Percentiles rank a stretch among this genome's conserved stretches.
phyloP scores from a whole-genome alignment of 2,113 vertebrate species.

The Amazona guildingii region DNA sequence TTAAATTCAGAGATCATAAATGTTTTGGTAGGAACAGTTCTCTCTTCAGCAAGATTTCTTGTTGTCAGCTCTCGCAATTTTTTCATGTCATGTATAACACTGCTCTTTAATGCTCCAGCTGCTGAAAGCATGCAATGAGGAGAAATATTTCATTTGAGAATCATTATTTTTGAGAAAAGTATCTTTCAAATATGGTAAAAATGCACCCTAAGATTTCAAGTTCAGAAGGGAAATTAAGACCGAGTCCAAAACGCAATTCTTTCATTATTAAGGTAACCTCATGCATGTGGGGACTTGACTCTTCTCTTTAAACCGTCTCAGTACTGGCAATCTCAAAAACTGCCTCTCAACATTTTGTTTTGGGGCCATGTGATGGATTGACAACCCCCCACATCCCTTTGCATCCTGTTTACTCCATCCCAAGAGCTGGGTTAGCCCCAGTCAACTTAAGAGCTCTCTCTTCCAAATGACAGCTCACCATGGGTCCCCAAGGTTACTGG shows the following conservation, averaged over 20 bases:
- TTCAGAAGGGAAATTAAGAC: neutral
- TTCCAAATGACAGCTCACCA: neutral
- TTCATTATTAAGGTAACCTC: neutral
- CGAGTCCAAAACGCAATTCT: neutral
- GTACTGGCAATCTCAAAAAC: neutral
- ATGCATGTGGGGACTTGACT: neutral
- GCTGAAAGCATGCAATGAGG: neutral
- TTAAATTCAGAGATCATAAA: neutral
- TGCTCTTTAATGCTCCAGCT: neutral
- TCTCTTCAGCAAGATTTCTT: neutral
- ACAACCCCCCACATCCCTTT: neutral
- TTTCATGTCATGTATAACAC: neutral
- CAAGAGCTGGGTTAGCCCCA: neutral
- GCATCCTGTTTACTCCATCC: neutral
- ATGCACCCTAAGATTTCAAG: neutral
- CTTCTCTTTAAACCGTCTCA: neutral
- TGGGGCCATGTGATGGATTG: neutral
- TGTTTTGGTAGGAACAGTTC: neutral
- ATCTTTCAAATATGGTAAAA: neutral
- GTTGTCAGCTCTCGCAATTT: neutral
- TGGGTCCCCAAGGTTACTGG: rapidly evolving
- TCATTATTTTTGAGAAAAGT: neutral
- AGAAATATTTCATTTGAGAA: neutral
- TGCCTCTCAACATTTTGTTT: neutral
- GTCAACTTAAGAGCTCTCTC: neutral